These are phyloP conservation scores for Drosophila pseudoananassae DNA, from an alignment of 1,140 invertebrate genomes.

Conservation along the genomic window DNA sequence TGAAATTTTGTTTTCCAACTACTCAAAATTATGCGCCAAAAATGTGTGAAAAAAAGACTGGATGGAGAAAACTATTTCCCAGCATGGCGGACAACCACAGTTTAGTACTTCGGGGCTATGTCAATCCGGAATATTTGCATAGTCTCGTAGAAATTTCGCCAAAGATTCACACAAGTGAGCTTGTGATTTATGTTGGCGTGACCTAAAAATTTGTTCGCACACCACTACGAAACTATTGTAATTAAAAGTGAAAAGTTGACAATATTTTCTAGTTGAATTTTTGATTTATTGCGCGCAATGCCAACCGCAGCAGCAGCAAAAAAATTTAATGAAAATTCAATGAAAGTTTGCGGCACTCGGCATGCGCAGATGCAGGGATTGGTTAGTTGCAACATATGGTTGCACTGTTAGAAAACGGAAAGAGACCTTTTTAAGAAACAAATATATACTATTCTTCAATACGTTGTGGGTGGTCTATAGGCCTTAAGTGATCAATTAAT, in stretches of 20 bases:
- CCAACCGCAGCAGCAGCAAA: conserved; percentile 49
- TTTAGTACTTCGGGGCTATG: conserved; percentile 18
- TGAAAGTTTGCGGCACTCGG: conserved; percentile 62
- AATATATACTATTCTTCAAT: no score
- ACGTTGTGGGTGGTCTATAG: background rate
- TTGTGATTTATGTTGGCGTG: conserved; percentile 72
- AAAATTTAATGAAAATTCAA: conserved; percentile 80
- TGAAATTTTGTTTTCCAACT: conserved; percentile 21
- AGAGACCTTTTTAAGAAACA: background rate
- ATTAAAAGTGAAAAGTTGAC: conserved; percentile 82
- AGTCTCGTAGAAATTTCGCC: conserved; percentile 39
- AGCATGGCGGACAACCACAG: background rate
- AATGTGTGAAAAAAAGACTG: background rate
- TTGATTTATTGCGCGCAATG: conserved; percentile 70
- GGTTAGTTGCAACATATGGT: conserved; percentile 54
- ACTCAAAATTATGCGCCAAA: conserved; percentile 32
- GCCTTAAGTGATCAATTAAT: background rate
- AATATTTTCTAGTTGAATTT: conserved; percentile 70
- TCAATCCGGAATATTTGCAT: conserved; percentile 19
- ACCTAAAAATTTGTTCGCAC: conserved; percentile 64
- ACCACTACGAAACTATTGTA: conserved; percentile 54
- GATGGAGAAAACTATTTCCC: background rate
- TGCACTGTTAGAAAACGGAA: background rate
- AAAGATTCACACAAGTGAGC: conserved; percentile 74
- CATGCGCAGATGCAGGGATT: background rate